phyloP scores from a whole-genome alignment of 2,113 vertebrate genomes.

The Erpornis zantholeuca region DNA sequence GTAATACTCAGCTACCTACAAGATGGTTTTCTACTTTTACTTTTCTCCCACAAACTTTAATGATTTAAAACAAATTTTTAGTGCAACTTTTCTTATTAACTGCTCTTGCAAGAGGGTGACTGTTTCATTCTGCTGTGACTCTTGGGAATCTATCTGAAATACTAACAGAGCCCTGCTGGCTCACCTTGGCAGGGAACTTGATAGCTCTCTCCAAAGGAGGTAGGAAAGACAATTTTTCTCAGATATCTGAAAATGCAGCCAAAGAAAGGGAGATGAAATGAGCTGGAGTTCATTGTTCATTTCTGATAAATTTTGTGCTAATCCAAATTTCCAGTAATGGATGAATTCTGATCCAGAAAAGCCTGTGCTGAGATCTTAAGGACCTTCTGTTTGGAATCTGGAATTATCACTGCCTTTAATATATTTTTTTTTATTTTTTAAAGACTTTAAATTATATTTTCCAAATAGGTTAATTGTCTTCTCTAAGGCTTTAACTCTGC shows the following conservation, averaged over 20 bases:
- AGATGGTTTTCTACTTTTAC: not conserved
- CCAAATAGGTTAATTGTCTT: not conserved
- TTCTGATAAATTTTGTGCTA: not conserved
- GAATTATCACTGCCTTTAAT: not conserved
- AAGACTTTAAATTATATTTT: not conserved
- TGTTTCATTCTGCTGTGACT: not conserved
- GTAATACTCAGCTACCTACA: not conserved
- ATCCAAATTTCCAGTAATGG: not conserved
- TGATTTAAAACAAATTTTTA: not conserved
- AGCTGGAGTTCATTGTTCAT: not conserved
- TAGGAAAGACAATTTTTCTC: not conserved
- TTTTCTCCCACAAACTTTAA: not conserved
- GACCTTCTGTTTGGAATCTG: not conserved
- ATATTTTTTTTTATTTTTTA: rapidly evolving
- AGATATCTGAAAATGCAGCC: not conserved
- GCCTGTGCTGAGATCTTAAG: not conserved
- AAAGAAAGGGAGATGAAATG: not conserved
- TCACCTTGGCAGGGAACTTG: not conserved
- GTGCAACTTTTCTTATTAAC: not conserved
- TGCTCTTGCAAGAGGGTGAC: not conserved
- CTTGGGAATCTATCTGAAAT: not conserved
- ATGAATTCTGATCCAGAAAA: not conserved
- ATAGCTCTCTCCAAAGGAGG: not conserved
- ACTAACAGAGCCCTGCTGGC: not conserved
- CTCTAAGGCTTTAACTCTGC: not conserved